Percentiles rank a stretch among this genome's conserved stretches.
phyloP scores from a whole-genome alignment of 2,113 vertebrate genomes.

The Neotoma lepida region DNA sequence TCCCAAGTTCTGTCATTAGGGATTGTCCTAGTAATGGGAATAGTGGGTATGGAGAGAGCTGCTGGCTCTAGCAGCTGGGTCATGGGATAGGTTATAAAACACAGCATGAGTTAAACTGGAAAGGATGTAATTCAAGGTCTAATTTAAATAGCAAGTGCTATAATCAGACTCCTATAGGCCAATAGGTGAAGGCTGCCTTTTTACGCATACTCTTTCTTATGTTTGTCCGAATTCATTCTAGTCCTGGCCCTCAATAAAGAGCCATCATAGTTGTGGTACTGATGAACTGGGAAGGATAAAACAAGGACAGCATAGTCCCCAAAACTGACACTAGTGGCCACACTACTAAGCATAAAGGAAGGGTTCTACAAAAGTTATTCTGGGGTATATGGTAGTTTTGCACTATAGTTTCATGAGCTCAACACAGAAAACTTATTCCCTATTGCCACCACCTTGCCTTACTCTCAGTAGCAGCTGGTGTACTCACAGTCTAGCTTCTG shows the following conservation, averaged over 20 bases:
- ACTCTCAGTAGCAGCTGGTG: neutral
- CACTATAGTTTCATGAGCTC: neutral
- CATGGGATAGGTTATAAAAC: neutral
- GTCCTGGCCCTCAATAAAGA: neutral
- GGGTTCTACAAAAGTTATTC: neutral
- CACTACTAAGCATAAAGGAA: neutral
- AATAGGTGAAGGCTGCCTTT: neutral
- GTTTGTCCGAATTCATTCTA: constrained; percentile 37
- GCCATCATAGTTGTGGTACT: neutral
- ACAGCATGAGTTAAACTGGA: neutral
- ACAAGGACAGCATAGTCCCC: neutral
- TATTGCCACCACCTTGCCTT: neutral
- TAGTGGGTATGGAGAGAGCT: neutral
- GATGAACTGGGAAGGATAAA: constrained; percentile 9
- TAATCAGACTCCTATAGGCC: neutral
- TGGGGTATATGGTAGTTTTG: neutral
- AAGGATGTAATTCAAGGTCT: constrained; percentile 33
- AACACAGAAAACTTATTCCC: neutral
- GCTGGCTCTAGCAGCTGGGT: neutral
- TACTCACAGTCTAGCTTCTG: neutral
- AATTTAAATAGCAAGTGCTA: constrained; percentile 40
- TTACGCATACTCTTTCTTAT: neutral
- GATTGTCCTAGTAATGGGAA: neutral
- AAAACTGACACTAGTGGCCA: neutral
- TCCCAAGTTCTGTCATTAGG: neutral